Conservation (phyloP, 30 jellyfish, hydroid and myxozoan genomes). For the Cassiopea andromeda region DNA sequence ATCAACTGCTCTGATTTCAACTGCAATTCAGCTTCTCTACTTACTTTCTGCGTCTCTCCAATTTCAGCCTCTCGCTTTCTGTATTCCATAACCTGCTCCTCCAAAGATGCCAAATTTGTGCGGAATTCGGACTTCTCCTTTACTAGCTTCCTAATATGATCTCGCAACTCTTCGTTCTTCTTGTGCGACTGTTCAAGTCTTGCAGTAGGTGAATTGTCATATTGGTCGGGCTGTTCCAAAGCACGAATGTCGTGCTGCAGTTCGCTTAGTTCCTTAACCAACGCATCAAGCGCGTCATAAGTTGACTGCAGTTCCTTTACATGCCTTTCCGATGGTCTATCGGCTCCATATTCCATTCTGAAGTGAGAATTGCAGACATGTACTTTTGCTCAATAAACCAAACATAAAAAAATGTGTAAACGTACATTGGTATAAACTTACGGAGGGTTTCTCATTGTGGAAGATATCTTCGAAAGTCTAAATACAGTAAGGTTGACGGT, state of each 20-base stretch:
- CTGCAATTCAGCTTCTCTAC: constrained; percentile 35
- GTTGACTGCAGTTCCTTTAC: constrained; percentile 65
- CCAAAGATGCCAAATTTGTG: constrained; percentile 53
- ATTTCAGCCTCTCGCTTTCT: constrained; percentile 69
- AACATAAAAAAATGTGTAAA: neutral
- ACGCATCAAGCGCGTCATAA: constrained; percentile 59
- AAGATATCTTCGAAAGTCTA: too few relatives aligned
- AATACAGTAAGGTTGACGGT: too few relatives aligned
- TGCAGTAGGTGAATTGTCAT: constrained; percentile 61
- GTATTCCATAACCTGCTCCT: constrained; percentile 72
- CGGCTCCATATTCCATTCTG: constrained; percentile 60
- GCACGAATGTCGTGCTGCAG: constrained; percentile 70
- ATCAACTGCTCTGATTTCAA: constrained; percentile 59
- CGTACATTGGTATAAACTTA: too few relatives aligned
- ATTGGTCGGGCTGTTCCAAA: constrained; percentile 41
- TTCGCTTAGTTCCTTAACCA: constrained; percentile 45
- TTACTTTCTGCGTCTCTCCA: constrained; percentile 49
- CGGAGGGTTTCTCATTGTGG: too few relatives aligned
- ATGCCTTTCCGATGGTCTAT: constrained; percentile 67
- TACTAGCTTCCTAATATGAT: constrained; percentile 59
- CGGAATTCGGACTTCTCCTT: constrained; percentile 76
- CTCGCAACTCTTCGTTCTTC: constrained; percentile 62
- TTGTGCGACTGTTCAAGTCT: constrained; percentile 53
- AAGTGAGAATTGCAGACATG: neutral
- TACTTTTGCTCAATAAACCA: too few relatives aligned